A percentile compares a stretch with the other conserved stretches of the same genome.
These are phyloP conservation scores for Empis stercorea DNA, from an alignment of 2,888 invertebrate genomes.

Conservation along the genomic window DNA sequence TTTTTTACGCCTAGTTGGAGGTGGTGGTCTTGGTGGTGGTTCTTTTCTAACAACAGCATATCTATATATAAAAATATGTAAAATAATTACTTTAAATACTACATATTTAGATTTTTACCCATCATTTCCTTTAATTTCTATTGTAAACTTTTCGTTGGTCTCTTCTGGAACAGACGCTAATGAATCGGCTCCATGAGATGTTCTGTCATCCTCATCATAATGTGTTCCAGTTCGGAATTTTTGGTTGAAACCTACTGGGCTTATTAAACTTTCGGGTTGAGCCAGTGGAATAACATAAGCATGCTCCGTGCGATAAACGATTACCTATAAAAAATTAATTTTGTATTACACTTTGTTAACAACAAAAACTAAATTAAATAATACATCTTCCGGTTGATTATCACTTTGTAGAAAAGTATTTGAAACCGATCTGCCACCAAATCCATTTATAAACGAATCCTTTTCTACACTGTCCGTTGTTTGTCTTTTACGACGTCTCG, in stretches of 20 bases:
- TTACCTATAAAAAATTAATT: slow-evolving; percentile 49
- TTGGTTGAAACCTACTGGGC: slow-evolving; percentile 44
- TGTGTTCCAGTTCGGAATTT: slow-evolving; percentile 35
- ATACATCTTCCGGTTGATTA: slow-evolving; percentile 30
- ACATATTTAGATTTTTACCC: slow-evolving; percentile 22
- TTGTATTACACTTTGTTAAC: no score
- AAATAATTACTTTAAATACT: slow-evolving; percentile 23
- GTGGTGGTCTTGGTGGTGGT: slow-evolving; percentile 46
- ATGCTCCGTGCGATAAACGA: slow-evolving; percentile 52
- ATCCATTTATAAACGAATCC: slow-evolving; percentile 33
- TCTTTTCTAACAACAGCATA: slow-evolving; percentile 69
- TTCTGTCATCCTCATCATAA: slow-evolving; percentile 50
- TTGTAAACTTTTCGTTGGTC: slow-evolving; percentile 23
- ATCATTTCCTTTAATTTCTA: slow-evolving; percentile 35
- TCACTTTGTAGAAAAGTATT: slow-evolving; percentile 30
- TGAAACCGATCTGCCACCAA: slow-evolving; percentile 35
- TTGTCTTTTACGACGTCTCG: slow-evolving; percentile 32
- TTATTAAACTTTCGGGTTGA: slow-evolving; percentile 39
- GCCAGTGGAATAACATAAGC: slow-evolving; percentile 49
- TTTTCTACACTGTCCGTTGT: slow-evolving; percentile 28
- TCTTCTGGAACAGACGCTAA: slow-evolving; percentile 33
- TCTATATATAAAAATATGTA: slow-evolving; percentile 32
- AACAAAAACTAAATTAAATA: no score
- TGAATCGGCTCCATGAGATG: slow-evolving; percentile 58
- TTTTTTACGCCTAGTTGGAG: slow-evolving; percentile 45